phyloP scores from a whole-genome alignment of 2,113 vertebrate species.

The Nothoprocta pentlandii region DNA sequence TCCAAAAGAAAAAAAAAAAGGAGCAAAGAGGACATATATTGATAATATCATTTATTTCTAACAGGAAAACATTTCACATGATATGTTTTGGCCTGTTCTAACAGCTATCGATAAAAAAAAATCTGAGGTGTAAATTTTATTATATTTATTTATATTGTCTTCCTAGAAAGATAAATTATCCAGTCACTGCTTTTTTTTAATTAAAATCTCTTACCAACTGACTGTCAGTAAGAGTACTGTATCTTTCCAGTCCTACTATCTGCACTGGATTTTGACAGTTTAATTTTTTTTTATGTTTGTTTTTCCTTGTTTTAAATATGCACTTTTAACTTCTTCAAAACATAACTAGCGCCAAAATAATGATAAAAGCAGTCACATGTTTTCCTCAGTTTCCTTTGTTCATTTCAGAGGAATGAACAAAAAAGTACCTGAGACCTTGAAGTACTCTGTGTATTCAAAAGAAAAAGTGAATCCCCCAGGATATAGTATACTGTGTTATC shows the following conservation, averaged over 20 bases:
- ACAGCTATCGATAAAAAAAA: not conserved
- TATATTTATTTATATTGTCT: not conserved
- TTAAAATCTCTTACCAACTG: not conserved
- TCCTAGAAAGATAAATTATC: not conserved
- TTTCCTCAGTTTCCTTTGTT: not conserved
- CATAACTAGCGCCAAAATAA: not conserved
- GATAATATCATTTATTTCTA: not conserved
- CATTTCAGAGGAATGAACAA: not conserved
- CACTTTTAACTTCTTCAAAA: not conserved
- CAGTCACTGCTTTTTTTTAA: not conserved
- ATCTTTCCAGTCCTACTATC: not conserved
- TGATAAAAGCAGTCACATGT: not conserved
- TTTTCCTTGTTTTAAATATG: not conserved
- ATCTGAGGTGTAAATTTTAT: not conserved
- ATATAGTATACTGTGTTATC: conserved; percentile 63
- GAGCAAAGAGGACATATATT: not conserved
- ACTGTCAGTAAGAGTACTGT: not conserved
- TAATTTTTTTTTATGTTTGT: not conserved
- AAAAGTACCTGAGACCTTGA: conserved; percentile 71
- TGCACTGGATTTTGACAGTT: not conserved
- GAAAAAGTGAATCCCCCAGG: conserved; percentile 55
- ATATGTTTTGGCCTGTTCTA: not conserved
- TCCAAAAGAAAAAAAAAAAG: not conserved
- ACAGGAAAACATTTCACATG: not conserved
- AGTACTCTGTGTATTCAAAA: conserved; percentile 33